Evolutionary conservation across 2,113 vertebrate species (phyloP), one percentile per base, ranked within the genome.

Genomic region (Nothoprocta perdicaria): DNA sequence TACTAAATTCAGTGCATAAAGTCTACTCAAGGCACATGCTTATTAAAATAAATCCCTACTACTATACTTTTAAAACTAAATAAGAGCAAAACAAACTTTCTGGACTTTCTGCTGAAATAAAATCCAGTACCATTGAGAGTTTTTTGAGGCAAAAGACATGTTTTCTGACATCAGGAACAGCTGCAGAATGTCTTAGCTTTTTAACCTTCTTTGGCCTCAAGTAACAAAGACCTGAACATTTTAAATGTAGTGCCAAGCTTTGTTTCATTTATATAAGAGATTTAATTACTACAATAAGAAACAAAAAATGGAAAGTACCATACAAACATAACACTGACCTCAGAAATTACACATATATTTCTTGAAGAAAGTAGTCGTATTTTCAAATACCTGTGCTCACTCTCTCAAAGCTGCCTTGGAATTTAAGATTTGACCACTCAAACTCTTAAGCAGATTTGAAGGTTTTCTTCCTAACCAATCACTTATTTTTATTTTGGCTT

Each of bases 331-430:
- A 84, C 86, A 62, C 5, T 48, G 19, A 63, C 21, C n/a, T 58
- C 29, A 61, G 13, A 79, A 89, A 27, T 75, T 72, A 63, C 8
- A 67, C 2, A 68, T 2, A 3, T 24, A 27, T n/a, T 40, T 0
- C 0, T 0, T 31, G 24, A 1, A 61, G n/a, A 40, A 81, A 79
- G 22, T 15, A 50, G 45, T 45, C 89, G 29, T 0, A 1, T 27
- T 86, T 79, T 71, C 52, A 55, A 86, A 74, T 7, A 90, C 17
- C 41, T 86, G 81, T 29, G 23, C 5, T 50, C 14, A 40, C 3
- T 8, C 48, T 77, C 69, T 43, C 43, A 76, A 66, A 93, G 27
- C 6, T 40, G 45, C 35, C 41, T 35, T 38, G 31, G 22, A 27
- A 84, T 93, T 88, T 69, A 60, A 82, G 23, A 84, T 74, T 80